These are phyloP conservation scores for Varecia variegata DNA, from an alignment of 2,797 vertebrate genomes.

Conservation along the genomic window DNA sequence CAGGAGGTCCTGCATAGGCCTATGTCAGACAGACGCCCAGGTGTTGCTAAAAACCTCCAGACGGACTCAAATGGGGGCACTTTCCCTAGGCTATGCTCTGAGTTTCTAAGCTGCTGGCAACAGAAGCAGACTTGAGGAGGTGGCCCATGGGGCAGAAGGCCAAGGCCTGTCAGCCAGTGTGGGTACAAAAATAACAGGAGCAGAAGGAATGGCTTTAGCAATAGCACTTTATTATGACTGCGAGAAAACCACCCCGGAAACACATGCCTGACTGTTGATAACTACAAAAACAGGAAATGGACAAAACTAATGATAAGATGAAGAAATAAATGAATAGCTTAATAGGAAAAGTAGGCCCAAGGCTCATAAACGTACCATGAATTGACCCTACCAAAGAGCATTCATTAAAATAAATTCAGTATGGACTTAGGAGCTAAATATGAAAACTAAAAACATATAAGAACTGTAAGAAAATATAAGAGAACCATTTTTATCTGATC, in stretches of 20 bases:
- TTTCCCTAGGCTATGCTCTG: not conserved
- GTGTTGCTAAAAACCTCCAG: not conserved
- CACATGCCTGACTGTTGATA: not conserved
- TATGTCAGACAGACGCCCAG: not conserved
- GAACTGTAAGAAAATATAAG: not conserved
- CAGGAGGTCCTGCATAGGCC: not conserved
- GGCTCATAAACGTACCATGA: not conserved
- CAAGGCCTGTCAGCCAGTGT: not conserved
- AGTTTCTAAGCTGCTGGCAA: not conserved
- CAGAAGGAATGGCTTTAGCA: not conserved
- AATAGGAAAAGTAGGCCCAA: not conserved
- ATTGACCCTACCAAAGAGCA: not conserved
- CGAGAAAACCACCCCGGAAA: not conserved
- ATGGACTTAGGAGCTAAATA: not conserved
- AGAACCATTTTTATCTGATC: not conserved
- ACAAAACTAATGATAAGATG: not conserved
- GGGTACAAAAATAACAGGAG: not conserved
- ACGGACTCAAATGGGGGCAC: not conserved
- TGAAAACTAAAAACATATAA: conserved; percentile 3
- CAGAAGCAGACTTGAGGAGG: not conserved
- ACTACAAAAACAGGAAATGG: not conserved
- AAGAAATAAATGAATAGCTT: not conserved
- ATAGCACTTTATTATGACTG: not conserved
- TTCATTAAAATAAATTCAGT: not conserved
- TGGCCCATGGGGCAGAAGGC: not conserved